Percentiles rank a stretch among this genome's conserved stretches.
Evolutionary conservation across 1,140 invertebrate genomes (phyloP).

Genomic region (Ceratina japonica): DNA sequence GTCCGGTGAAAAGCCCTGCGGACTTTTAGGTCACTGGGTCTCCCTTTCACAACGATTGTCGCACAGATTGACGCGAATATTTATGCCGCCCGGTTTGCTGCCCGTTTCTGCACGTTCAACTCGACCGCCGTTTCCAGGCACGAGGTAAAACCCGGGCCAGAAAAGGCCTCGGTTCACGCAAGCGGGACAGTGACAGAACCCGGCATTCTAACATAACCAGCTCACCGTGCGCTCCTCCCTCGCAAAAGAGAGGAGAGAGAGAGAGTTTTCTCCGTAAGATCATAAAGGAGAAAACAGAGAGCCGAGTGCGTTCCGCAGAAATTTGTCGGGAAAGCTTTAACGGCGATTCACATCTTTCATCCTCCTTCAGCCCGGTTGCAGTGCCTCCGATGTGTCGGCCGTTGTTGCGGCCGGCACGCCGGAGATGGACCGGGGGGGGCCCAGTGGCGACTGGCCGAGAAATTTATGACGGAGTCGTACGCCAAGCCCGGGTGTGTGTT

Average conservation of each 20-base stretch:
- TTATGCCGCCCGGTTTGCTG: conserved; percentile 17
- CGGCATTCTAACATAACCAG: conserved; percentile 29
- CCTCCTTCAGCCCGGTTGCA: too few species aligned
- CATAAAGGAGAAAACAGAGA: conserved; percentile 38
- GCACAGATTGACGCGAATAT: conserved; percentile 23
- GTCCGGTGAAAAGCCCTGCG: neutral
- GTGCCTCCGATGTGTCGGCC: neutral
- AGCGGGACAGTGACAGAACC: neutral
- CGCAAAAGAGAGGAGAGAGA: neutral
- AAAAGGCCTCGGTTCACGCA: neutral
- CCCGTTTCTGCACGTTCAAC: neutral
- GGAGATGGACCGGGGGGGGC: neutral
- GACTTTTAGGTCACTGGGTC: conserved; percentile 50
- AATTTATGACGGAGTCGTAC: conserved; percentile 53
- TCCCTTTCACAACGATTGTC: conserved; percentile 3
- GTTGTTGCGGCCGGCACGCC: neutral
- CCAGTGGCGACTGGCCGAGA: conserved; percentile 10
- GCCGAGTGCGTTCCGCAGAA: conserved; percentile 8
- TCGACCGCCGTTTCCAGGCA: neutral
- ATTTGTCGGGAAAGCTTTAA: conserved; percentile 52
- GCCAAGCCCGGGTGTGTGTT: neutral
- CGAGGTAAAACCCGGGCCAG: neutral
- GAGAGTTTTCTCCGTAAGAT: conserved; percentile 2
- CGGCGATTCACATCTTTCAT: neutral
- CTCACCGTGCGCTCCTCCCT: neutral